Percentiles rank a stretch among this genome's conserved stretches.
phyloP scores from a whole-genome alignment of 2,888 invertebrate genomes.

The Aricia artaxerxes region DNA sequence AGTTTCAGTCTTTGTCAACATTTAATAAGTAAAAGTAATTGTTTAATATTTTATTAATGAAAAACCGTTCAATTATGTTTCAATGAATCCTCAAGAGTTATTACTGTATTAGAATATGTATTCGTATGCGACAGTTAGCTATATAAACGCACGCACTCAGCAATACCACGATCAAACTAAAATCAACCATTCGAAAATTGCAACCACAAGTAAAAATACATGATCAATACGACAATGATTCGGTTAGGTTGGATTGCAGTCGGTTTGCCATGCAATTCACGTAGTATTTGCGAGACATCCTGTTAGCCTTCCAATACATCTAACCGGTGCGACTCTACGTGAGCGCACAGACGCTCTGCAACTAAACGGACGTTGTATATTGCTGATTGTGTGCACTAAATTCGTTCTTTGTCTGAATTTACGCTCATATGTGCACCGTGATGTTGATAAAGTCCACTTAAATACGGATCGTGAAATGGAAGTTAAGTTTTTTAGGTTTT shows the following conservation, averaged over 20 bases:
- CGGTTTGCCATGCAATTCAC: slow-evolving; percentile 60
- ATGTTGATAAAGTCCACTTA: background rate
- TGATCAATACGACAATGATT: slow-evolving; percentile 22
- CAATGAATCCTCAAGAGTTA: too few relatives aligned
- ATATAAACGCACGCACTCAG: background rate
- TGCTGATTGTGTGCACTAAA: slow-evolving; percentile 26
- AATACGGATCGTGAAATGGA: background rate
- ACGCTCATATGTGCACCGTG: background rate
- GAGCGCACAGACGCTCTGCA: slow-evolving; percentile 43
- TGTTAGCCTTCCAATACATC: slow-evolving; percentile 79
- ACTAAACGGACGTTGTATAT: slow-evolving; percentile 15
- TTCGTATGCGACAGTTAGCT: background rate
- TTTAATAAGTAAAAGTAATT: too few relatives aligned
- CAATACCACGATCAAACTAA: background rate
- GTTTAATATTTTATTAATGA: too few relatives aligned
- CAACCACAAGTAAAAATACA: slow-evolving; percentile 8
- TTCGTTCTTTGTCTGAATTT: slow-evolving; percentile 16
- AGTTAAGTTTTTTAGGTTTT: background rate
- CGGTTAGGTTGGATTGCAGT: slow-evolving; percentile 43
- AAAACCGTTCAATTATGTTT: too few relatives aligned
- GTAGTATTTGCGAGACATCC: slow-evolving; percentile 75
- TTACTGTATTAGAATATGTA: background rate
- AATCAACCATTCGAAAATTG: background rate
- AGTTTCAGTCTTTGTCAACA: too few relatives aligned
- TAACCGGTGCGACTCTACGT: slow-evolving; percentile 66